Percentiles rank a stretch among this genome's conserved stretches.
Conservation (phyloP, 2,113 vertebrate species). For the Myanophis thanlyinensis region DNA sequence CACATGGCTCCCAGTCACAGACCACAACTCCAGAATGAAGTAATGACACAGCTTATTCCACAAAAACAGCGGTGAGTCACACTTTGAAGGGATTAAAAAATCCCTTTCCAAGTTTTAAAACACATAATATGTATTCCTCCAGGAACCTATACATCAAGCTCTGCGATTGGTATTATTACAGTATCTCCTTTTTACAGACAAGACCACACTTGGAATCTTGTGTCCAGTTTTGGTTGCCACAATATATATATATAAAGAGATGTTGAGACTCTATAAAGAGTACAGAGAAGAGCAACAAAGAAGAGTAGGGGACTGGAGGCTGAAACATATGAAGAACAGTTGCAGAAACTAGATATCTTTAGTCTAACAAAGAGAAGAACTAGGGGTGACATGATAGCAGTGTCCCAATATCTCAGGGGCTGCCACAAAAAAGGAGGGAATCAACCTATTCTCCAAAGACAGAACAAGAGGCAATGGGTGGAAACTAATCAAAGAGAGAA, state of each 20-base stretch:
- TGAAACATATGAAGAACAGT: neutral
- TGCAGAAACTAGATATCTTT: neutral
- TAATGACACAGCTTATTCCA: neutral
- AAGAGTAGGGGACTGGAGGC: neutral
- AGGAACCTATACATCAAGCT: neutral
- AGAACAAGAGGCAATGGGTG: neutral
- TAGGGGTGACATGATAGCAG: neutral
- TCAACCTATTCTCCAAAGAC: neutral
- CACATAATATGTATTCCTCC: neutral
- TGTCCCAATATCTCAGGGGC: neutral
- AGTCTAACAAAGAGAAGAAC: neutral
- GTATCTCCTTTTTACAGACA: neutral
- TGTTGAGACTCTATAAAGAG: neutral
- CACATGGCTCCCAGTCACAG: neutral
- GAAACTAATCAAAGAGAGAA: neutral
- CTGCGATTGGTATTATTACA: neutral
- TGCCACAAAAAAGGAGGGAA: neutral
- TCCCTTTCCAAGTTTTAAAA: neutral
- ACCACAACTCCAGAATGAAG: neutral
- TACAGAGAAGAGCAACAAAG: neutral
- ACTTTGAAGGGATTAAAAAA: neutral
- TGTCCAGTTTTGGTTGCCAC: neutral
- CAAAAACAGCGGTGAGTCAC: neutral
- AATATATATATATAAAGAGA: neutral
- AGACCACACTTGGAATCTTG: neutral